Conservation (phyloP, 1,140 invertebrate species). For the Brachionus plicatilis region DNA sequence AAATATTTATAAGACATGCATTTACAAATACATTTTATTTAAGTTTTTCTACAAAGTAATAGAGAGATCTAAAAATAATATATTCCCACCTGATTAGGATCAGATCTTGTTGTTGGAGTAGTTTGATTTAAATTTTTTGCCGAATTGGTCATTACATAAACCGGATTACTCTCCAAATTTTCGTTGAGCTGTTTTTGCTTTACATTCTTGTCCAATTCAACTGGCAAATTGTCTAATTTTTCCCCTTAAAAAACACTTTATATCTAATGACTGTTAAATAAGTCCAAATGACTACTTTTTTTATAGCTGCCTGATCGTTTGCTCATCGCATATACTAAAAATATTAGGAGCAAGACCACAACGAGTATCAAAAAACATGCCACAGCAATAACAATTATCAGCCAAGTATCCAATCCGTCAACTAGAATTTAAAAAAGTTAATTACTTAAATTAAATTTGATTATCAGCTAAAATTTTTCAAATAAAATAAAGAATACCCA, state of each 20-base stretch:
- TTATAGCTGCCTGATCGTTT: not conserved
- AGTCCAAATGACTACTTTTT: not conserved
- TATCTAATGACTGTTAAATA: not conserved
- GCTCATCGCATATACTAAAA: not conserved
- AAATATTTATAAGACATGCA: not conserved
- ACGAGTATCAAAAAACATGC: not conserved
- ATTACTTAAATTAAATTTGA: not conserved
- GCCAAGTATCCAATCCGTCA: not conserved
- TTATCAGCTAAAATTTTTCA: not conserved
- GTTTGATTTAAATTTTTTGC: not conserved
- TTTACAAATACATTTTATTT: not conserved
- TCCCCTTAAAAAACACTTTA: not conserved
- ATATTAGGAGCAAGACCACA: not conserved
- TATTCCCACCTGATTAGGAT: conserved; percentile 20
- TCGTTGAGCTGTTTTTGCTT: not conserved
- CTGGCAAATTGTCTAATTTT: not conserved
- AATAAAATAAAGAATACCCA: not conserved
- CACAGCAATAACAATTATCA: not conserved
- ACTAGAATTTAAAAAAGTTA: not conserved
- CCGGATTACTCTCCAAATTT: not conserved
- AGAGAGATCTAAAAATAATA: conserved; percentile 5
- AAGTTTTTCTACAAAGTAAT: not conserved
- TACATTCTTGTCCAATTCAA: not conserved
- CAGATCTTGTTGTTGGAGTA: conserved; percentile 9
- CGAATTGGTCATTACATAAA: not conserved